These are phyloP conservation scores for Phataginus tetradactyla DNA, from an alignment of 2,797 vertebrate species.

Conservation along the genomic window DNA sequence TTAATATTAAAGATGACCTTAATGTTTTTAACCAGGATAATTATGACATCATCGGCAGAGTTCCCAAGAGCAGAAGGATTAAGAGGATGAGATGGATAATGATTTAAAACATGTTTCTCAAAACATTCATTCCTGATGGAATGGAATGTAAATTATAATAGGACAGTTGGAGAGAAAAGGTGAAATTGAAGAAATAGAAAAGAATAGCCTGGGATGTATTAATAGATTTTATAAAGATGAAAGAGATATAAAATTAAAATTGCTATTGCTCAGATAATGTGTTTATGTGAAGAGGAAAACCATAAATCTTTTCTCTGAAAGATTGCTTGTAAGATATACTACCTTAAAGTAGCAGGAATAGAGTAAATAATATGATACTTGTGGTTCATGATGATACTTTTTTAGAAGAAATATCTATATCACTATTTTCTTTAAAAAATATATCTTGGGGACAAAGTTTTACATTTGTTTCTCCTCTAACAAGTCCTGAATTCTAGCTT, in stretches of 20 bases:
- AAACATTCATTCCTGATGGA: background rate
- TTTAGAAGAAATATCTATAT: background rate
- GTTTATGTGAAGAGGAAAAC: conserved; percentile 6
- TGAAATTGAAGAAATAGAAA: background rate
- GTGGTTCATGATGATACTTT: background rate
- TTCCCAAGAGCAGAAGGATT: background rate
- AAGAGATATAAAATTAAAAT: conserved; percentile 40
- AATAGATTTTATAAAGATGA: conserved; percentile 13
- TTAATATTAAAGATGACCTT: background rate
- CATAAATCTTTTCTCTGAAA: conserved; percentile 45
- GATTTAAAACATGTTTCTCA: background rate
- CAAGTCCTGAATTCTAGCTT: background rate
- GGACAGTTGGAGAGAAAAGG: background rate
- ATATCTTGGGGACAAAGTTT: background rate
- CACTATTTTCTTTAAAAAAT: conserved; percentile 2
- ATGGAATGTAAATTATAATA: background rate
- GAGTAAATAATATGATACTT: conserved; percentile 3
- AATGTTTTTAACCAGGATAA: background rate
- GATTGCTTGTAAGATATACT: conserved; percentile 17
- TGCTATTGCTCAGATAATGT: conserved; percentile 31
- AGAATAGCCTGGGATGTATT: background rate
- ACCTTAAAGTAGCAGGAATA: background rate
- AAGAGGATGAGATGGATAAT: background rate
- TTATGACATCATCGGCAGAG: background rate
- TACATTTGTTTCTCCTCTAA: background rate